These are phyloP conservation scores for Stenchaetothrips biformis DNA, from an alignment of 2,888 invertebrate genomes.

Conservation along the genomic window DNA sequence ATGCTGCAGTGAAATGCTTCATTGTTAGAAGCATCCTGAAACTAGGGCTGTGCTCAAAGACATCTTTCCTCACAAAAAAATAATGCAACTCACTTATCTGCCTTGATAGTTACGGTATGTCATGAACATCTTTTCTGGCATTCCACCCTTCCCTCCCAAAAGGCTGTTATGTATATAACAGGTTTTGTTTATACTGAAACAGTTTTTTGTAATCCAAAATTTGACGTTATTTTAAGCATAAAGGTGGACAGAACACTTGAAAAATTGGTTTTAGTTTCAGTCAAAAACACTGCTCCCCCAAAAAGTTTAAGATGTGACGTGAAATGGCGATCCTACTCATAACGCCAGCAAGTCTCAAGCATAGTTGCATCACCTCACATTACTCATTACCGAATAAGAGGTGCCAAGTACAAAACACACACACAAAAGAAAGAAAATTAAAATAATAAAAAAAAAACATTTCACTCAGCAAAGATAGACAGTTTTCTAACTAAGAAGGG, in stretches of 20 bases:
- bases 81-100: neutral
- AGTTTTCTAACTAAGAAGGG: slow-evolving; percentile 24
- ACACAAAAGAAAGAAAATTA: neutral
- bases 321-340: neutral
- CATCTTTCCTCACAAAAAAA: neutral
- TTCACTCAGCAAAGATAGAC: slow-evolving; percentile 18
- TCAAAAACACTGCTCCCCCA: neutral
- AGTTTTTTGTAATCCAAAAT: too few relatives aligned
- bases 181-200: too few relatives aligned
- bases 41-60: neutral
- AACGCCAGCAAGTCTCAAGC: slow-evolving; percentile 10
- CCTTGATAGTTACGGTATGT: too few relatives aligned
- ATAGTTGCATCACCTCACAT: slow-evolving; percentile 17
- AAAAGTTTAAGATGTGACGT: neutral
- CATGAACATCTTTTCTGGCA: too few relatives aligned
- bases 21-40: neutral
- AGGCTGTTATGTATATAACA: slow-evolving; percentile 21
- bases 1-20: slow-evolving; percentile 16
- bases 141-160: slow-evolving; percentile 30
- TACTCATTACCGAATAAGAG: slow-evolving; percentile 16
- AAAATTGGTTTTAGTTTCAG: too few relatives aligned
- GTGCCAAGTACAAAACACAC: slow-evolving; percentile 13
- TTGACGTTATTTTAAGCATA: too few relatives aligned
- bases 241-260: too few relatives aligned
- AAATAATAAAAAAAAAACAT: slow-evolving; percentile 16